phyloP scores from a whole-genome alignment of 2,113 vertebrate genomes.

The Sinocyclocheilus rhinocerous region DNA sequence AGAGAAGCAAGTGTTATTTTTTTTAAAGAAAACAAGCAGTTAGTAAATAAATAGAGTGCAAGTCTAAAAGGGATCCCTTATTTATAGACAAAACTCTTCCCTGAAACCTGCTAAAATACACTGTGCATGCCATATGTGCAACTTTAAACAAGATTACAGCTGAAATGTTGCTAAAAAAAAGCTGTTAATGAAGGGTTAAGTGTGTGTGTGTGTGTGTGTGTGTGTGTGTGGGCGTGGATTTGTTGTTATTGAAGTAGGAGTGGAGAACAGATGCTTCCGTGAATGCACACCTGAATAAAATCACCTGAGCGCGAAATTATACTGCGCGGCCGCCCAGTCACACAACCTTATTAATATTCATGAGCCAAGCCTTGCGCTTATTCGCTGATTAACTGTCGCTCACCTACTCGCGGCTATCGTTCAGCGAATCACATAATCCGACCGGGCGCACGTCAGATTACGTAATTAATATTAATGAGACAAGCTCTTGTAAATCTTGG shows the following conservation, averaged over 20 bases:
- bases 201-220: no score
- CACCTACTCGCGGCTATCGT: neutral
- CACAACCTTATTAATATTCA: neutral
- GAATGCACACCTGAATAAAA: neutral
- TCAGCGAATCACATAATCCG: neutral
- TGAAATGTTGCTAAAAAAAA: no score
- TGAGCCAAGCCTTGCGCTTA: neutral
- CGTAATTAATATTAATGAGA: neutral
- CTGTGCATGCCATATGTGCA: no score
- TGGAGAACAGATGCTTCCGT: neutral
- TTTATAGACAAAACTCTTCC: no score
- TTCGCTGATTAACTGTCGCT: neutral
- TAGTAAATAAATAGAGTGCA: no score
- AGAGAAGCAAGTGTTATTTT: no score
- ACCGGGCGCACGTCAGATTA: neutral
- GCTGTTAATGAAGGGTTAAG: neutral
- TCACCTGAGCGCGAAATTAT: neutral
- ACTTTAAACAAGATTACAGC: no score
- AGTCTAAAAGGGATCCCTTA: no score
- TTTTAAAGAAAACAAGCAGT: no score
- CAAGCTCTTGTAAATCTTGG: neutral
- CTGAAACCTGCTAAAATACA: no score
- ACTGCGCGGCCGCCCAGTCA: neutral
- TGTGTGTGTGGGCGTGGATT: neutral
- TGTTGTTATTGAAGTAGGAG: neutral